Percentiles rank a stretch among this genome's conserved stretches.
These are phyloP conservation scores for Hypanus sabinus DNA, from an alignment of 2,113 vertebrate species.

Conservation along the genomic window DNA sequence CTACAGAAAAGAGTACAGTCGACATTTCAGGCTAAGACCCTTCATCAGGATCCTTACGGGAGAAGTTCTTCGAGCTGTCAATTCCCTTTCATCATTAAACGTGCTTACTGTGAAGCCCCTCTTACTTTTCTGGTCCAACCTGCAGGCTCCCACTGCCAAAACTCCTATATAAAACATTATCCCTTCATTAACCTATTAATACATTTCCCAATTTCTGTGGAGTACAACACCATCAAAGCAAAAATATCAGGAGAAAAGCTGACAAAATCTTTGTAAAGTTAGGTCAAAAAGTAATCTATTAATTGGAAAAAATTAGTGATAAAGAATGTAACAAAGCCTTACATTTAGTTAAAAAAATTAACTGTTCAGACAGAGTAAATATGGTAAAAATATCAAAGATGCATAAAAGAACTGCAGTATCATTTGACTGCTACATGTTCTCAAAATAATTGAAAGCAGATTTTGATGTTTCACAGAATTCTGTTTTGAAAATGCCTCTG, in stretches of 20 bases:
- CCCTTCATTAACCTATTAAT: not conserved
- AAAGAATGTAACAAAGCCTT: not conserved
- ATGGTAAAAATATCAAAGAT: not conserved
- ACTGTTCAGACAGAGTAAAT: not conserved
- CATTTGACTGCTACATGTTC: not conserved
- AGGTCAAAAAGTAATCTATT: not conserved
- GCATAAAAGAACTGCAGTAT: not conserved
- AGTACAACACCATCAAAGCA: not conserved
- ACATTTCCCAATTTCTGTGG: not conserved
- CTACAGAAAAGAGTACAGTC: no score
- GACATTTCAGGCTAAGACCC: no score
- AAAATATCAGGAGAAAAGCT: not conserved
- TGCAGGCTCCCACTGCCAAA: not conserved
- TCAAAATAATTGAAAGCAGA: not conserved
- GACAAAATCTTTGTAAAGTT: not conserved
- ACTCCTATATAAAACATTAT: not conserved
- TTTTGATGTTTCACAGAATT: not conserved
- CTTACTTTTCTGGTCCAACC: not conserved
- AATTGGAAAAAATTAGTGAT: not conserved
- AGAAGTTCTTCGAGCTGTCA: not conserved
- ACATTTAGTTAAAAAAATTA: not conserved
- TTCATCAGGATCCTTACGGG: no score
- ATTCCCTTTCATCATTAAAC: not conserved
- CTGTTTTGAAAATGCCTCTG: not conserved
- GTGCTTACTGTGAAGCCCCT: not conserved